A percentile compares a stretch with the other conserved stretches of the same genome.
These are phyloP conservation scores for Sarcophaga subvicina DNA, from an alignment of 2,888 invertebrate species.

Conservation along the genomic window DNA sequence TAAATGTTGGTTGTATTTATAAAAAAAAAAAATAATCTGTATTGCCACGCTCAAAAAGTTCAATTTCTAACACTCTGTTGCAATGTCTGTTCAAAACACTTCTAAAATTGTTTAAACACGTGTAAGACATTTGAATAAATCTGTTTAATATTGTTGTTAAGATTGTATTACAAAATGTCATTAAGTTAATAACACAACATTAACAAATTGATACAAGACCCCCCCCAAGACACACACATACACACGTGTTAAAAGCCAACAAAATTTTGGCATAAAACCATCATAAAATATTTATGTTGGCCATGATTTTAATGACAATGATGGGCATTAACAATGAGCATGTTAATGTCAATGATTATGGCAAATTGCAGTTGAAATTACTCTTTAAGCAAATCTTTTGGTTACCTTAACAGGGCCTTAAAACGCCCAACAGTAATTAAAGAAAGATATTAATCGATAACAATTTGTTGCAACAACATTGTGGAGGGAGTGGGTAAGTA, in stretches of 20 bases:
- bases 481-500: too few relatives aligned
- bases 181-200: constrained; percentile 53
- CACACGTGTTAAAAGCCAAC: neutral
- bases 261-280: neutral
- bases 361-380: neutral
- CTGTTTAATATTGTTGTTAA: neutral
- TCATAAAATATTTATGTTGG: constrained; percentile 32
- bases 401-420: neutral
- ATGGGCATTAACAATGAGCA: neutral
- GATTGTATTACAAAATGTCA: constrained; percentile 23
- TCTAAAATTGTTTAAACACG: neutral
- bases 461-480: too few relatives aligned
- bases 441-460: neutral
- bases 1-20: too few relatives aligned
- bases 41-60: too few relatives aligned
- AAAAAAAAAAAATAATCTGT: too few relatives aligned
- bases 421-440: constrained; percentile 23
- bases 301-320: constrained; percentile 14
- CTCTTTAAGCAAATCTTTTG: constrained; percentile 13
- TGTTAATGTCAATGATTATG: neutral
- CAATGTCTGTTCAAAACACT: neutral
- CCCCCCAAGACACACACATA: neutral
- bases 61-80: too few relatives aligned
- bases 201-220: constrained; percentile 41
- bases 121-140: constrained; percentile 3